phyloP scores from a whole-genome alignment of 1,140 invertebrate genomes.

The Ceratosolen solmsi region DNA sequence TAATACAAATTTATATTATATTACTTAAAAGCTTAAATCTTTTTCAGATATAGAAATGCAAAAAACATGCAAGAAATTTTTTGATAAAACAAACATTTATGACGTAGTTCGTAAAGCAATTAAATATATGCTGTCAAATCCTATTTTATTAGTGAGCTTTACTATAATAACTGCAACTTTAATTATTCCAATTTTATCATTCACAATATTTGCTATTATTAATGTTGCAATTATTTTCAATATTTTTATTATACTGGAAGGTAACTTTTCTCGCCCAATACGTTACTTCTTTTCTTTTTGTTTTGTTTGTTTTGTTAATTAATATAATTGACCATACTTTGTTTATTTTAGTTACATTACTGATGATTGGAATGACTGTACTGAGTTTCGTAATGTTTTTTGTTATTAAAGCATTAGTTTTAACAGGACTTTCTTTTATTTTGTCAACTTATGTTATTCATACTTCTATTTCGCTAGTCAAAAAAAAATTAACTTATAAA shows the following conservation, averaged over 20 bases:
- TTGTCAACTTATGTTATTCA: slow-evolving; percentile 39
- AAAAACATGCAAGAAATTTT: slow-evolving; percentile 39
- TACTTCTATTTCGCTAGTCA: slow-evolving; percentile 35
- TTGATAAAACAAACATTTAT: slow-evolving; percentile 38
- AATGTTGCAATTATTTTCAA: slow-evolving; percentile 54
- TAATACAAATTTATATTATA: too few relatives aligned
- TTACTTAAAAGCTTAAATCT: background rate
- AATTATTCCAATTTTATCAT: slow-evolving; percentile 48
- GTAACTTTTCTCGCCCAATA: slow-evolving; percentile 47
- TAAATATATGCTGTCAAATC: slow-evolving; percentile 41
- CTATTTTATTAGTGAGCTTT: slow-evolving; percentile 37
- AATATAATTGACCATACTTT: slow-evolving; percentile 28
- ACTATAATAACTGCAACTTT: slow-evolving; percentile 46
- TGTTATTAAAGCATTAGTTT: slow-evolving; percentile 40
- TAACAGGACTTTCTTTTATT: slow-evolving; percentile 47
- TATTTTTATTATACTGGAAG: slow-evolving; percentile 58
- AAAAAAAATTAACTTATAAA: slow-evolving; percentile 37
- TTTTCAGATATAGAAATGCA: slow-evolving; percentile 38
- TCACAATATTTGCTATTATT: slow-evolving; percentile 51
- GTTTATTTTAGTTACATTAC: slow-evolving; percentile 53
- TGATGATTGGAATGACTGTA: slow-evolving; percentile 53
- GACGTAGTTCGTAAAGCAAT: slow-evolving; percentile 25
- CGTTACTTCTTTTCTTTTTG: background rate
- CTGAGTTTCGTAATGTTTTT: slow-evolving; percentile 54
- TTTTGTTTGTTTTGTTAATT: too few relatives aligned